Base-by-base conservation (phyloP, 1,140 invertebrate genomes). In the Drosophila erecta region DNA sequence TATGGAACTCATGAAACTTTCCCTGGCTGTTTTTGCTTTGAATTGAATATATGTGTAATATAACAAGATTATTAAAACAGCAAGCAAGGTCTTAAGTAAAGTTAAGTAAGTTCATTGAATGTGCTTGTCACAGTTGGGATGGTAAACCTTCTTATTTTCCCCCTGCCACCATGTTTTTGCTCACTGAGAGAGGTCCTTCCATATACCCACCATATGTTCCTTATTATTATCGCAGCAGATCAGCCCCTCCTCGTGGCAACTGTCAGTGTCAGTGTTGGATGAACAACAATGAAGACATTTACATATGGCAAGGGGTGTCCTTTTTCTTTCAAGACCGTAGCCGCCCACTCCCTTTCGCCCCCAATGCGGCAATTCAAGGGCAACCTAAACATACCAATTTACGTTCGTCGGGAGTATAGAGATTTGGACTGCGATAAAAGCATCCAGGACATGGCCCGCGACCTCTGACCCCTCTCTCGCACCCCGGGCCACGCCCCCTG, bases 321-420 rank as follows among this genome's bases (percentile, higher is more conserved):
- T 44, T 20, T 37, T 35, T 59, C 51, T 53, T 60, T 66, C 43
- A 50, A 41, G 56, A 56, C 57, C 44, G 30, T 24, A 22, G 11
- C 17, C 17, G 1, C 22, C 27, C 49, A 11, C 7, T 35, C 10
- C 17, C 17, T 11, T 35, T 17, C 56, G 12, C 44, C 12, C 27
- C 6, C 14, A 17, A n/a, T 33, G 43, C 24, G 35, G 46, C 49
- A 57, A 43, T 76, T 70, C 80, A 84, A 85, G 81, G 75, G 49
- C 67, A 81, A 81, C 59, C 64, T 65, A 81, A 76, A 75, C 64
- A 79, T 78, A 77, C 67, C 73, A 80, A 85, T 86, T 86, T 77
- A 65, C 64, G 75, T 85, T 60, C 62, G 58, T 54, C 51, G 17
- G 17, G 54, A 64, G 58, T 51, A 46, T 24, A 27, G 64, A 85